A percentile compares a stretch with the other conserved stretches of the same genome.
These are phyloP conservation scores for Aporophyla lueneburgensis DNA, from an alignment of 2,888 invertebrate species.

Conservation along the genomic window DNA sequence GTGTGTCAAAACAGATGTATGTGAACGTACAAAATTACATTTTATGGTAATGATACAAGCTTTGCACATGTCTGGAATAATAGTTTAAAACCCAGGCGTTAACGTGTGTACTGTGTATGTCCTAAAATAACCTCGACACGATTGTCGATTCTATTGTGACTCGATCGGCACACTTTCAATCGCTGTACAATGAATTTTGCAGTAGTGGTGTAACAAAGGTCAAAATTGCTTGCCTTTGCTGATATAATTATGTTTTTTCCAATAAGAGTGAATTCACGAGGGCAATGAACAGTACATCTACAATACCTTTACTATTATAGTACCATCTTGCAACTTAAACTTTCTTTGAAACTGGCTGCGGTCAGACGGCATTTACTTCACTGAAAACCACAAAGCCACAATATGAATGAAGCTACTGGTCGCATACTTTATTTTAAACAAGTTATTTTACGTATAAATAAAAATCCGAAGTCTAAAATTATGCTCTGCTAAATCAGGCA, in stretches of 20 bases:
- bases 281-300: background rate
- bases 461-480: background rate
- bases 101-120: constrained; percentile 15
- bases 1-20: constrained; percentile 49
- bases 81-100: constrained; percentile 31
- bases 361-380: constrained; percentile 44
- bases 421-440: background rate
- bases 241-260: background rate
- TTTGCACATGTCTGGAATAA: constrained; percentile 57
- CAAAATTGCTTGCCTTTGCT: background rate
- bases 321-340: background rate
- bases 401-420: constrained; percentile 12
- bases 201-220: background rate
- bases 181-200: too few relatives aligned
- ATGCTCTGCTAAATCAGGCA: background rate
- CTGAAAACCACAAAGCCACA: constrained; percentile 39
- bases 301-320: background rate
- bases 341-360: constrained; percentile 34
- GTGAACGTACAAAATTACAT: constrained; percentile 39
- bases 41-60: constrained; percentile 47
- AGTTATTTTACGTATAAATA: background rate
- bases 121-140: constrained; percentile 39
- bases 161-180: background rate
- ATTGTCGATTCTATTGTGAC: background rate
- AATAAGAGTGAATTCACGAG: background rate